phyloP scores from a whole-genome alignment of 2,113 vertebrate genomes.

The Platichthys stellatus region DNA sequence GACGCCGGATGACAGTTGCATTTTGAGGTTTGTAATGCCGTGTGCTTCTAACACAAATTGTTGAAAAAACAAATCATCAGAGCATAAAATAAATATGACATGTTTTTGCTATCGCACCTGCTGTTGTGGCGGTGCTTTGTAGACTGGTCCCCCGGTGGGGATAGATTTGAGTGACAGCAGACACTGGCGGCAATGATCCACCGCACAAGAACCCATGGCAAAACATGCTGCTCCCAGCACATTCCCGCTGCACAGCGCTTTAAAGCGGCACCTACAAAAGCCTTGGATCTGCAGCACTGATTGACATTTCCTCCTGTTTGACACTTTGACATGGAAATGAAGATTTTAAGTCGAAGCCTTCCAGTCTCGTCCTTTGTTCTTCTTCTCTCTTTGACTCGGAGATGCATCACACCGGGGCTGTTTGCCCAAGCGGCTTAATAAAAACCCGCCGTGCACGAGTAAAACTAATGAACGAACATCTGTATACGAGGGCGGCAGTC shows the following conservation, averaged over 20 bases:
- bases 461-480: constrained; percentile 60
- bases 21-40: constrained; percentile 63
- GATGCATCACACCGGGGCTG: constrained; percentile 47
- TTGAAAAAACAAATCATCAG: constrained; percentile 69
- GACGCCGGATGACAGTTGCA: constrained; percentile 67
- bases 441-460: constrained; percentile 27
- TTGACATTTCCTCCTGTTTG: constrained; percentile 69
- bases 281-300: constrained; percentile 61
- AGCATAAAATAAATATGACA: constrained; percentile 73
- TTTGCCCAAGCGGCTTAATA: constrained; percentile 64
- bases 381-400: constrained; percentile 55
- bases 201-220: constrained; percentile 63
- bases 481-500: constrained; percentile 27
- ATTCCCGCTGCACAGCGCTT: constrained; percentile 58
- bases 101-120: constrained; percentile 73
- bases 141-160: constrained; percentile 61
- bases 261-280: constrained; percentile 64
- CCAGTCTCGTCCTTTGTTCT: constrained; percentile 65
- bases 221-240: constrained; percentile 68
- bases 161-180: constrained; percentile 74
- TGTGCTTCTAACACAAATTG: constrained; percentile 67
- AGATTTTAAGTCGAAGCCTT: constrained; percentile 67
- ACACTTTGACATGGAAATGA: constrained; percentile 76
- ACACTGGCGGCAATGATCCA: constrained; percentile 68
- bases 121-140: constrained; percentile 61